Percentiles rank a stretch among this genome's conserved stretches.
phyloP scores from a whole-genome alignment of 2,888 invertebrate genomes.

The Nemotelus nigrinus region DNA sequence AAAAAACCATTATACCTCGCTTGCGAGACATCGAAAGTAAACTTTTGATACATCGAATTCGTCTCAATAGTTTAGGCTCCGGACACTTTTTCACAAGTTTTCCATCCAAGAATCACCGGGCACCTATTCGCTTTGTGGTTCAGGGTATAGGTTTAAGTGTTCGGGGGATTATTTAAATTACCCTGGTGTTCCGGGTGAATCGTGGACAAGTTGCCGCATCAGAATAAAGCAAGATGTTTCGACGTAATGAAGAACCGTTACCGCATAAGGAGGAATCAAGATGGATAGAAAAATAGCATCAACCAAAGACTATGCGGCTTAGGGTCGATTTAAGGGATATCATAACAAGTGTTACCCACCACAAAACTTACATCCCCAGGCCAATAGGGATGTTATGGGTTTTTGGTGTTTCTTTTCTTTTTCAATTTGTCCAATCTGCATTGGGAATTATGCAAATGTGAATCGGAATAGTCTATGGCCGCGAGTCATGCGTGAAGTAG shows the following conservation, averaged over 20 bases:
- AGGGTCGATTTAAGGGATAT: constrained; percentile 40
- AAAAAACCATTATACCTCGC: constrained; percentile 21
- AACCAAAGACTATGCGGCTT: constrained; percentile 33
- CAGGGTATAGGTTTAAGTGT: constrained; percentile 31
- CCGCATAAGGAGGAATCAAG: not conserved
- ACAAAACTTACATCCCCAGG: constrained; percentile 13
- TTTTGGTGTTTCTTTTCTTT: constrained; percentile 46
- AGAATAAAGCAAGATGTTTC: not conserved
- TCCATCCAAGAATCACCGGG: not conserved
- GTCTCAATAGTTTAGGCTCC: constrained; percentile 13
- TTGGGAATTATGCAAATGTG: constrained; percentile 50
- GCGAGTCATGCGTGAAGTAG: not conserved
- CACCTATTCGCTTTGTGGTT: not conserved
- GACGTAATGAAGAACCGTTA: constrained; percentile 6
- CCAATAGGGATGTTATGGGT: constrained; percentile 27
- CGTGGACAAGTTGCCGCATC: constrained; percentile 52
- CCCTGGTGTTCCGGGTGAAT: constrained; percentile 54
- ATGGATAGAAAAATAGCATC: constrained; percentile 25
- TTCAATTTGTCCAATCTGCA: constrained; percentile 52
- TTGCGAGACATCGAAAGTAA: constrained; percentile 30
- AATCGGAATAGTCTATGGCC: constrained; percentile 24
- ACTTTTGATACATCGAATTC: constrained; percentile 36
- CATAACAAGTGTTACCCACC: constrained; percentile 45
- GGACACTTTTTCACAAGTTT: constrained; percentile 6
- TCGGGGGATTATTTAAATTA: constrained; percentile 55